Evolutionary conservation across 2,888 invertebrate species (phyloP), one percentile per base, ranked within the genome.

Genomic region (Chorisops tibialis): DNA sequence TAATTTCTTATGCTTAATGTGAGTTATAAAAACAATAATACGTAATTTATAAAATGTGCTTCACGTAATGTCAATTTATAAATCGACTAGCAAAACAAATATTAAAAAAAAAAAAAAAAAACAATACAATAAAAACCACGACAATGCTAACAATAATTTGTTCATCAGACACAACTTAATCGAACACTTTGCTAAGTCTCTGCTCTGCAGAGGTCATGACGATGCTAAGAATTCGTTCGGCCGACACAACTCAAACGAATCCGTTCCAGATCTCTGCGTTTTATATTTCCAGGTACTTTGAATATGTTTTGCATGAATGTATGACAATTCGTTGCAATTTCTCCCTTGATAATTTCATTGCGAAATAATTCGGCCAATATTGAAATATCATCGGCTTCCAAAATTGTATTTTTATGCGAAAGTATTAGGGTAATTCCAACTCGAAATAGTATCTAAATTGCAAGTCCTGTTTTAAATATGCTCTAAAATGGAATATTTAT

Each of bases 301-400:
- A 94, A 94, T 74, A 93, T 89, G 71, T 87, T 84, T 88, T 89
- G 83, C 84, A 95, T 89, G 78, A 96, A 96, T 67, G 86, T 84
- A 77, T 96, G 95, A 75, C 96, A 96, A 74, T 93, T 85, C 58
- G 92, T 80, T 56, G 89, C 89, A 70, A 86, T 84, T 63, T 86
- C 85, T 75, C 89, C 90, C 72, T 86, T 87, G 24, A 89, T 87
- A 72, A 94, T 90, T 49, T 84, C 83, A 71, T 73, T 73, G 12
- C 91, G 91, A 73, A 96, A 93, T 72, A 91, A 86, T 70, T 88
- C 87, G 2, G 91, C 90, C 66, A 94, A 78, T 37, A 90, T 84
- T 19, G 89, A 85, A 73, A 96, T 90, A 73, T 93, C 93, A 66
- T 86, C 85, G 70, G 91, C 89, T 11, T 83, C 82, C 72, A 94